Conservation (phyloP, 2,888 invertebrate genomes). For the Fissipunctia ypsillon region DNA sequence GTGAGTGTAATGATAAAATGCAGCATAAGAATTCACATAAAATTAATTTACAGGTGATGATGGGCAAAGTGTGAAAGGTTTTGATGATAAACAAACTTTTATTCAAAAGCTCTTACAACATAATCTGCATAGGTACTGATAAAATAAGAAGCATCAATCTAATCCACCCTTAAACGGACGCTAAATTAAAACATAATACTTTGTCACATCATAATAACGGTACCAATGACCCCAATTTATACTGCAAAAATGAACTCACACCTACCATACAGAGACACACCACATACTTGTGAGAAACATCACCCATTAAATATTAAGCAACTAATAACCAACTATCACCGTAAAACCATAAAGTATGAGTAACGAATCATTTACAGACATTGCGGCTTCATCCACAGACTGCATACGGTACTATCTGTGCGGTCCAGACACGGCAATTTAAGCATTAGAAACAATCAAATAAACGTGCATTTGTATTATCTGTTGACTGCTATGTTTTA, state of each 20-base stretch:
- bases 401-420: slow-evolving; percentile 48
- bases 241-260: too few relatives aligned
- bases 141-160: background rate
- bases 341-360: slow-evolving; percentile 7
- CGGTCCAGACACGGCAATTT: slow-evolving; percentile 52
- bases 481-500: slow-evolving; percentile 25
- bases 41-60: background rate
- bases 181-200: background rate
- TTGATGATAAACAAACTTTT: background rate
- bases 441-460: slow-evolving; percentile 52
- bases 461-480: slow-evolving; percentile 43
- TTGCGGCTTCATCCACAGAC: slow-evolving; percentile 6
- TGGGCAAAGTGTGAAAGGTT: background rate
- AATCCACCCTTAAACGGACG: background rate
- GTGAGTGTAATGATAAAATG: background rate
- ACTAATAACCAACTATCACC: slow-evolving; percentile 5
- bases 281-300: background rate
- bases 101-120: background rate
- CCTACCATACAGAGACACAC: too few relatives aligned
- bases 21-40: background rate
- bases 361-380: slow-evolving; percentile 38
- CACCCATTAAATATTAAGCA: background rate
- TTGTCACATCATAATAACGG: background rate
- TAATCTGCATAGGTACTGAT: background rate
- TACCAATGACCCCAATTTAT: background rate